phyloP scores from a whole-genome alignment of 64 coral and sea anemone genomes.

The Stylophora pistillata region DNA sequence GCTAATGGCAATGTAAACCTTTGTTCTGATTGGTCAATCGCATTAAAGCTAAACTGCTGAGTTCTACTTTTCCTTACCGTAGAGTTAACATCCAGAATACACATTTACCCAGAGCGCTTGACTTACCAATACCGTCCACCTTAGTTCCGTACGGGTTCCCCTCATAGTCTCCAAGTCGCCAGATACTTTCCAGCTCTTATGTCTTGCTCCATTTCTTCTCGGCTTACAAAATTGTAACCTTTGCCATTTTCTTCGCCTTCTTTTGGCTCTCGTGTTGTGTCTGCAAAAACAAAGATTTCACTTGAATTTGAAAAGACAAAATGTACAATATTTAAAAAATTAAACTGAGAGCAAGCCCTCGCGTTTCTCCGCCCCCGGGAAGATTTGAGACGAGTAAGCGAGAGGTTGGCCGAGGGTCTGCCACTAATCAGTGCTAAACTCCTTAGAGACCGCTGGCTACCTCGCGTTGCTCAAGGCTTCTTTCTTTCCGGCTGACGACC shows the following conservation, averaged over 20 bases:
- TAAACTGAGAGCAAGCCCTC: too few species aligned
- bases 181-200: conserved; percentile 79
- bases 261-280: conserved; percentile 75
- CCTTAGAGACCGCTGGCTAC: too few species aligned
- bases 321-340: background rate
- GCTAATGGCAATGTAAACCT: too few species aligned
- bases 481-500: too few species aligned
- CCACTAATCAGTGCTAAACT: too few species aligned
- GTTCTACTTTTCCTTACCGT: conserved; percentile 56
- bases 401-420: too few species aligned
- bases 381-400: too few species aligned
- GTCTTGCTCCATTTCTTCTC: conserved; percentile 86
- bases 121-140: conserved; percentile 84
- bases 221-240: conserved; percentile 73
- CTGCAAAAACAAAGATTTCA: conserved; percentile 10
- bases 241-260: conserved; percentile 81
- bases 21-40: too few species aligned
- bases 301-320: background rate
- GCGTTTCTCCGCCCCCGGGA: too few species aligned
- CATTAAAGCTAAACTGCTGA: too few species aligned
- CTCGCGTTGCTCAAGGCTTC: too few species aligned
- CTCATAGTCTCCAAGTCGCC: conserved; percentile 87
- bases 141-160: conserved; percentile 95
- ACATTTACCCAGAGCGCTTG: conserved; percentile 95
- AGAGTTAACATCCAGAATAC: conserved; percentile 88